Base-by-base conservation (phyloP, 1,140 invertebrate genomes). In the Glomeris maerens region DNA sequence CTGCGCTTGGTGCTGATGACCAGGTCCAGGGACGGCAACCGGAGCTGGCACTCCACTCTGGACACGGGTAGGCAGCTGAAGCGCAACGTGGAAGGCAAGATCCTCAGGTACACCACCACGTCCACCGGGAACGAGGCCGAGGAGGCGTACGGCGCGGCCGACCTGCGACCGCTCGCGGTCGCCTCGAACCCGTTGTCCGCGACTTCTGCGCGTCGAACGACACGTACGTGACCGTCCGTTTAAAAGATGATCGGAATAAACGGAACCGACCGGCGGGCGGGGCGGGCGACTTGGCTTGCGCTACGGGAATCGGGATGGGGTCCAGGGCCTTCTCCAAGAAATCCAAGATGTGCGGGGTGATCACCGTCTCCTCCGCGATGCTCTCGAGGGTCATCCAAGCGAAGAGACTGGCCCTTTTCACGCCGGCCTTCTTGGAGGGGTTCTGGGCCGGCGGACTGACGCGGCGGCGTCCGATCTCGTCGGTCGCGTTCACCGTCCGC, bases 91-190 rank as follows among this genome's bases (percentile, higher is more conserved):
- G 91, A 94, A 0, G 93, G 92, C 62, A 97, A 88, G 78, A 97
- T 94, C 64, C 93, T 86, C 69, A 98, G 92, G 66, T 96, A 95
- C 4, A 99, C 93, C 57, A 98, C 89, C 7, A 98, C 90, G 71
- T 99, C 94, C 0, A 99, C 91, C 0, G 94, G 94, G 64, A 98
- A 97, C 50, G 89, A 93, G 10, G 86, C 82, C 61, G 89, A 89
- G 52, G 57, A 64, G 48, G n/a, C n/a, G n/a, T n/a, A n/a, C n/a
- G n/a, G n/a, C n/a, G n/a, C 58, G 20, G 63, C 61, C 48, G 64
- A 47, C 55, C 57, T 49, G 53, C 55, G 38, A 48, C 49, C 52
- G 49, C 44, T 40, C 27, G 45, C 31, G 42, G 51, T 41, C 21
- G 53, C 39, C 25, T 55, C 52, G 27, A 51, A 47, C 23, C 48